Evolutionary conservation across 2,888 invertebrate genomes (phyloP).

Genomic region (Agapostemon virescens): DNA sequence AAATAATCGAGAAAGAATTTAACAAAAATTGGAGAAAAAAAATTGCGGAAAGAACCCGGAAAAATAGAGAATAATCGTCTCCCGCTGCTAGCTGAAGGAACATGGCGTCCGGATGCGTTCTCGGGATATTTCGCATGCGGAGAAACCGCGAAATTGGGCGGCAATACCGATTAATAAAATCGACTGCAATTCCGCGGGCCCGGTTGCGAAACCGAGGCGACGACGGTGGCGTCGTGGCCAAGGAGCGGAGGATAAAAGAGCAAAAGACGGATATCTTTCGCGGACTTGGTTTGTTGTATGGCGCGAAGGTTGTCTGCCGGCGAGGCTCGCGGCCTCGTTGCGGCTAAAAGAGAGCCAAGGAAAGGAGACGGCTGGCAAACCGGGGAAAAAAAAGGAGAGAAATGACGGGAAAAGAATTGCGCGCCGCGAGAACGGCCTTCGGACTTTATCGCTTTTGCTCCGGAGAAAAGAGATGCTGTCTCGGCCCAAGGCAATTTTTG

Average conservation of each 20-base stretch:
- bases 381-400: conserved; percentile 55
- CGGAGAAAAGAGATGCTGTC: conserved; percentile 51
- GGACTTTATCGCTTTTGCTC: conserved; percentile 61
- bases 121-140: neutral
- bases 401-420: conserved; percentile 69
- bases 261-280: conserved; percentile 65
- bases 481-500: conserved; percentile 21
- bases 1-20: too few species aligned
- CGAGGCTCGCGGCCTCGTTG: conserved; percentile 76
- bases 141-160: neutral
- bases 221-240: conserved; percentile 16
- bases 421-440: conserved; percentile 64
- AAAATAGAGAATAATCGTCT: neutral
- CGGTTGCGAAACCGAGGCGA: conserved; percentile 29
- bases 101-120: neutral
- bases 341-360: conserved; percentile 71
- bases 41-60: too few species aligned
- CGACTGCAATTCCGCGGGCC: neutral
- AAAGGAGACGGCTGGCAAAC: conserved; percentile 56
- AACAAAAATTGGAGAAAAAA: neutral
- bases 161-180: neutral
- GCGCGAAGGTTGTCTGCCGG: conserved; percentile 77
- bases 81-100: neutral
- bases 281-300: conserved; percentile 55
- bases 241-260: conserved; percentile 47